These are phyloP conservation scores for Neodon shergylaensis DNA, from an alignment of 2,113 vertebrate species.

Conservation along the genomic window DNA sequence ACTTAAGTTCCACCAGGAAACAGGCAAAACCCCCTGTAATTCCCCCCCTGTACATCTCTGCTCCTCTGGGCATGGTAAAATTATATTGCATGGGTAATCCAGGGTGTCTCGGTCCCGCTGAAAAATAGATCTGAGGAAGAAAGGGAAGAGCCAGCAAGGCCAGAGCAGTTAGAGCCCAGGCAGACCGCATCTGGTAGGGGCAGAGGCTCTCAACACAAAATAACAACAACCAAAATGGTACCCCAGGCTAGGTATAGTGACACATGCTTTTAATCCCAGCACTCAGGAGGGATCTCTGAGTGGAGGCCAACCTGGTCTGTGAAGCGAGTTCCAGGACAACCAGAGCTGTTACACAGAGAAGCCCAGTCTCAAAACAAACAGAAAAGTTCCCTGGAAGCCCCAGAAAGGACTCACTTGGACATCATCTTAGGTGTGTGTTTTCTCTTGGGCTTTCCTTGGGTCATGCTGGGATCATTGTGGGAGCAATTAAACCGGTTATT, in stretches of 20 bases:
- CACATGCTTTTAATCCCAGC: background rate
- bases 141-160: background rate
- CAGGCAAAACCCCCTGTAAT: background rate
- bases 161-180: background rate
- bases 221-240: background rate
- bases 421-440: background rate
- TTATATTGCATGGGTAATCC: background rate
- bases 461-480: background rate
- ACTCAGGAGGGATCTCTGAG: background rate
- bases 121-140: slow-evolving; percentile 2
- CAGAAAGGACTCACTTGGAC: background rate
- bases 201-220: background rate
- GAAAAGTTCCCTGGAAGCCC: background rate
- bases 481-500: slow-evolving; percentile 57
- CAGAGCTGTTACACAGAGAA: background rate
- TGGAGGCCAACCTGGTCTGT: background rate
- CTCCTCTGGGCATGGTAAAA: background rate
- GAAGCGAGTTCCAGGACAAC: background rate
- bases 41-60: background rate
- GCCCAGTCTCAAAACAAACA: background rate
- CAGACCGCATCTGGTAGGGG: background rate
- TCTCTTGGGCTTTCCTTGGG: background rate
- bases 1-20: background rate
- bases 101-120: background rate
- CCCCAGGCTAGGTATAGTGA: background rate